These are phyloP conservation scores for Oscheius onirici DNA, from an alignment of 2,888 invertebrate genomes.

Conservation along the genomic window DNA sequence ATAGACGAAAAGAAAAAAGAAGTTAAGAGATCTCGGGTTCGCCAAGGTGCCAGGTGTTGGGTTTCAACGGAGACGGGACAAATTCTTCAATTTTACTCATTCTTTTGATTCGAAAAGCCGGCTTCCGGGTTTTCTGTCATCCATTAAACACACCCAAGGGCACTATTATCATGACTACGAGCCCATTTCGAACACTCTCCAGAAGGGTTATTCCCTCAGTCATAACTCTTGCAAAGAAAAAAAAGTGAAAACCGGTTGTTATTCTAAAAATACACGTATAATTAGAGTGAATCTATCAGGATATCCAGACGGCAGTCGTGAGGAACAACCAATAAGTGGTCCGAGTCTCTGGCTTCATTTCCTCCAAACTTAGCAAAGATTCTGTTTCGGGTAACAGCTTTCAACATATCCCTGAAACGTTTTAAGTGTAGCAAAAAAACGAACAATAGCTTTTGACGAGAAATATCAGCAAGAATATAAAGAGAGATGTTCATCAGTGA, in stretches of 20 bases:
- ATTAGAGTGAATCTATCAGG: background rate
- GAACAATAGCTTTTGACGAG: background rate
- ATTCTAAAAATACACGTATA: background rate
- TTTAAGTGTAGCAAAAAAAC: too few relatives aligned
- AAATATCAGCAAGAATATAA: background rate
- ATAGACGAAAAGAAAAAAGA: too few relatives aligned
- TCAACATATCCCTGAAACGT: slow-evolving; percentile 6
- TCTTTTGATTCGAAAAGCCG: background rate
- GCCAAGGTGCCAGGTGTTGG: background rate
- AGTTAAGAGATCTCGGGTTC: too few relatives aligned
- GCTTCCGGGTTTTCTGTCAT: slow-evolving; percentile 1
- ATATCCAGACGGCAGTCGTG: background rate
- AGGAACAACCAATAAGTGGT: slow-evolving; percentile 2
- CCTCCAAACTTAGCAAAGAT: background rate
- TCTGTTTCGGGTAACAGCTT: background rate
- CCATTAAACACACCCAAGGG: slow-evolving; percentile 12
- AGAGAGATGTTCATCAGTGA: slow-evolving; percentile 2
- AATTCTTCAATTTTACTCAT: too few relatives aligned
- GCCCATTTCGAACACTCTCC: background rate
- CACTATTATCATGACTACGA: background rate
- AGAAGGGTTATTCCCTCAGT: too few relatives aligned
- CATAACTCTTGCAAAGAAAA: too few relatives aligned
- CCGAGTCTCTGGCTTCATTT: background rate
- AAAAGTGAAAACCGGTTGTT: background rate
- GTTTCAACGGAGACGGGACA: background rate